phyloP scores from a whole-genome alignment of 2,797 vertebrate genomes.

The Phataginus tricuspis region DNA sequence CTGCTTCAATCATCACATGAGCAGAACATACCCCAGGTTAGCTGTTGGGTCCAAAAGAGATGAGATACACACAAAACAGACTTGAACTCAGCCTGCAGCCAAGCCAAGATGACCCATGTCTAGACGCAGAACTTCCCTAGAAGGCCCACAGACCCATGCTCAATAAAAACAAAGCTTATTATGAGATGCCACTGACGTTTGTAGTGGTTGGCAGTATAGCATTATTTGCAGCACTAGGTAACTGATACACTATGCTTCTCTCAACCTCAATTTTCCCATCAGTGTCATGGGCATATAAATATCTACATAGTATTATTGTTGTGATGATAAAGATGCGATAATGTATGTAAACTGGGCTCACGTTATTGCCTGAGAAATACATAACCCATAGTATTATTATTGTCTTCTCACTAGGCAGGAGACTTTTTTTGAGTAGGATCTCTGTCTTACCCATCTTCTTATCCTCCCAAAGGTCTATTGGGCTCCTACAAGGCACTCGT shows the following conservation, averaged over 20 bases:
- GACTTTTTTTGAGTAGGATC: neutral
- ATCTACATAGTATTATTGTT: neutral
- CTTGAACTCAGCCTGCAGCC: neutral
- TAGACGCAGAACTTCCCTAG: constrained; percentile 14
- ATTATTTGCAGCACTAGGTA: neutral
- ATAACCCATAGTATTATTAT: constrained; percentile 3
- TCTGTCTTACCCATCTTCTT: constrained; percentile 43
- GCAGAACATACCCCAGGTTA: neutral
- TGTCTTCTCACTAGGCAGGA: neutral
- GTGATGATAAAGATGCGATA: neutral
- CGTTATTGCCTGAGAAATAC: constrained; percentile 10
- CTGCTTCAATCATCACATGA: neutral
- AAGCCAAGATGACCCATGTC: neutral
- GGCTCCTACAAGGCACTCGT: neutral
- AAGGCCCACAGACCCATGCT: neutral
- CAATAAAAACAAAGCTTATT: constrained; percentile 28
- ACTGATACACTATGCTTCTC: neutral
- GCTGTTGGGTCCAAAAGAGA: neutral
- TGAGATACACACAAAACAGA: neutral
- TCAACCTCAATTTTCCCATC: constrained; percentile 27
- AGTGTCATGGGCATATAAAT: neutral
- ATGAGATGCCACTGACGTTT: constrained; percentile 21
- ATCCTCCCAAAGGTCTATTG: neutral
- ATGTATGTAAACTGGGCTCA: constrained; percentile 1
- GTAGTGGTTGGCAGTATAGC: neutral